Evolutionary conservation across 2,797 vertebrate species (phyloP).

Genomic region (Anableps anableps): DNA sequence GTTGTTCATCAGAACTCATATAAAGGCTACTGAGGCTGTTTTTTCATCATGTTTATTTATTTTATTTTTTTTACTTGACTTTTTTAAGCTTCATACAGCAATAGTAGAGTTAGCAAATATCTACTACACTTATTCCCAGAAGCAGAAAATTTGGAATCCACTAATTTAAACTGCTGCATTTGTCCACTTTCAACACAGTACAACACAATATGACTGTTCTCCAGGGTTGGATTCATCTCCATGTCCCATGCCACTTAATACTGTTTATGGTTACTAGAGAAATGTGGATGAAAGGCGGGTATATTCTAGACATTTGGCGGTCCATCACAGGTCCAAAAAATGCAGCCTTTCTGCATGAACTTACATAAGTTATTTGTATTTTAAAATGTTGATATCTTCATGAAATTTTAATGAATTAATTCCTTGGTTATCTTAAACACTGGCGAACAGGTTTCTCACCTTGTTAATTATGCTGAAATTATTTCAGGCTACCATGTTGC

Average conservation of each 20-base stretch:
- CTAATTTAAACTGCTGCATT: not conserved
- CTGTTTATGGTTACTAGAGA: not conserved
- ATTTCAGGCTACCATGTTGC: slow-evolving; percentile 88
- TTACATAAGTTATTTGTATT: not conserved
- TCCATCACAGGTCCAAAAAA: not conserved
- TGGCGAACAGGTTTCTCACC: not conserved
- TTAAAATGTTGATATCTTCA: no score
- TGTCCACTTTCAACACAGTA: no score
- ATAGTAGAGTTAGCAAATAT: not conserved
- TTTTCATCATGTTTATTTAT: no score
- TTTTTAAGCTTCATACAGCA: not conserved
- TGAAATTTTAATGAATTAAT: not conserved
- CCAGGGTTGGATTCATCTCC: not conserved
- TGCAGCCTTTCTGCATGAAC: not conserved
- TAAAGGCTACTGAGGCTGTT: no score
- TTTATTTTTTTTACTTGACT: no score
- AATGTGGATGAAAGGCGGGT: not conserved
- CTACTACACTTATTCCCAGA: not conserved
- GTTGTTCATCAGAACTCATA: no score
- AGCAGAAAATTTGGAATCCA: not conserved
- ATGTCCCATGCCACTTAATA: not conserved
- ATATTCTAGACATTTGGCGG: not conserved
- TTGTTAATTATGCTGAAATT: not conserved
- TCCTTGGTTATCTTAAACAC: not conserved
- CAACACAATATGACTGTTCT: not conserved